These are phyloP conservation scores for Callitettix versicolor DNA, from an alignment of 1,140 invertebrate species.

Conservation along the genomic window DNA sequence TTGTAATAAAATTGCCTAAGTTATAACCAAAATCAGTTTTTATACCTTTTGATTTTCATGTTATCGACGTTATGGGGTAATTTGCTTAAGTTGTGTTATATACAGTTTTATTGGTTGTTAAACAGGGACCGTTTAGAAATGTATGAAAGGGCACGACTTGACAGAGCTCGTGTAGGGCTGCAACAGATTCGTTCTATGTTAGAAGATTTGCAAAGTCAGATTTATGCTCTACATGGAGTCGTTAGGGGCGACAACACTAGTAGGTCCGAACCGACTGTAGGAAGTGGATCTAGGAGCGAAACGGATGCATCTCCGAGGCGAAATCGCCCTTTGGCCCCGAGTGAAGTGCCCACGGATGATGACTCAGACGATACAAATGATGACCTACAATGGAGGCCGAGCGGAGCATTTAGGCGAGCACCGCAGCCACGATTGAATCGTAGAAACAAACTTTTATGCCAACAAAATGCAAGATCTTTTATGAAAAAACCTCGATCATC, in stretches of 20 bases:
- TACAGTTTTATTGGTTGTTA: too few relatives aligned
- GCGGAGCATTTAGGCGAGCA: too few relatives aligned
- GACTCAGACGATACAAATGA: background rate
- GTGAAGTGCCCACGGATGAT: background rate
- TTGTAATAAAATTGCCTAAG: too few relatives aligned
- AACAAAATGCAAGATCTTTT: too few relatives aligned
- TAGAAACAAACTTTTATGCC: too few relatives aligned
- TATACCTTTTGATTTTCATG: too few relatives aligned
- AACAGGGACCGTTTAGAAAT: background rate
- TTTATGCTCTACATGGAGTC: constrained; percentile 40
- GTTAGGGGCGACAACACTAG: constrained; percentile 23
- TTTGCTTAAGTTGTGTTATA: too few relatives aligned
- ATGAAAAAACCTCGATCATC: too few relatives aligned
- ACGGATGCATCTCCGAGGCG: background rate
- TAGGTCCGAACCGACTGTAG: too few relatives aligned
- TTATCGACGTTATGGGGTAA: too few relatives aligned
- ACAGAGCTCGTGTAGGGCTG: constrained; percentile 19
- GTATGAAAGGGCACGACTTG: constrained; percentile 21
- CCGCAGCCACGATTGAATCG: too few relatives aligned
- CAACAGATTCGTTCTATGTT: constrained; percentile 49
- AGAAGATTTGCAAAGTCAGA: constrained; percentile 47
- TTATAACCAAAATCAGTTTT: too few relatives aligned
- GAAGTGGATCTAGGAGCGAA: background rate
- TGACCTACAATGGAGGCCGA: constrained; percentile 1
- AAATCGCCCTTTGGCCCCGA: background rate